Evolutionary conservation across 1,140 invertebrate species (phyloP).

Genomic region (Camponotus floridanus): DNA sequence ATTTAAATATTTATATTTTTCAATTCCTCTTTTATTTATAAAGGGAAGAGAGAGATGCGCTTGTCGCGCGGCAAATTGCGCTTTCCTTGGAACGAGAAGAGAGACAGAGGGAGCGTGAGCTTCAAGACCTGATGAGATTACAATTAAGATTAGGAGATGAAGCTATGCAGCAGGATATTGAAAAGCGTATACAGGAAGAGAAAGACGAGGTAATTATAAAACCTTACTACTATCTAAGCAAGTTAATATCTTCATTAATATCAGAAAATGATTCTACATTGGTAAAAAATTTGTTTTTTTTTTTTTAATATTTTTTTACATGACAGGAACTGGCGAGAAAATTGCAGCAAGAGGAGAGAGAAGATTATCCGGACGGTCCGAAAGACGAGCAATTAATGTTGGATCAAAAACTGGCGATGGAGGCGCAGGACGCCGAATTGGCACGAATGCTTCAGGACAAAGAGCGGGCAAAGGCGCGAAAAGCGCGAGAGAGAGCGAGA

Average conservation of each 20-base stretch:
- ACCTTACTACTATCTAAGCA: neutral
- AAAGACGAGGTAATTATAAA: conserved; percentile 87
- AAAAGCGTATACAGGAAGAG: conserved; percentile 87
- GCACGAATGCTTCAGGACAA: conserved; percentile 96
- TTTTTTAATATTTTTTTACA: neutral
- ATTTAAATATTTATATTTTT: conserved; percentile 6
- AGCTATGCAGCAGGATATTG: conserved; percentile 82
- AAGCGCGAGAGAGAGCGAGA: conserved; percentile 89
- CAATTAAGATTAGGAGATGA: conserved; percentile 84
- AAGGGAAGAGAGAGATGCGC: conserved; percentile 91
- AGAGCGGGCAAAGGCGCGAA: conserved; percentile 90
- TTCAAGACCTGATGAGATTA: conserved; percentile 85
- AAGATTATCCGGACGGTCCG: conserved; percentile 86
- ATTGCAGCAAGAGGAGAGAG: conserved; percentile 90
- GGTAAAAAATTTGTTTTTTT: neutral
- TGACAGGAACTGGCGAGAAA: conserved; percentile 89
- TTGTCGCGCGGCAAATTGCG: conserved; percentile 89
- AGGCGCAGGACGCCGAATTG: conserved; percentile 96
- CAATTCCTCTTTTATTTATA: conserved; percentile 5
- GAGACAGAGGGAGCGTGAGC: conserved; percentile 81
- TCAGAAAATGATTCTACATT: conserved; percentile 8
- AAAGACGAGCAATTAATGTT: conserved; percentile 88
- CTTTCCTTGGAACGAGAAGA: conserved; percentile 89
- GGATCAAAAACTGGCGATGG: conserved; percentile 93
- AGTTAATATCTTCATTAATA: conserved; percentile 2